Evolutionary conservation across 2,888 invertebrate species (phyloP), one percentile per base, ranked within the genome.

Genomic region (Noctua fimbriata): DNA sequence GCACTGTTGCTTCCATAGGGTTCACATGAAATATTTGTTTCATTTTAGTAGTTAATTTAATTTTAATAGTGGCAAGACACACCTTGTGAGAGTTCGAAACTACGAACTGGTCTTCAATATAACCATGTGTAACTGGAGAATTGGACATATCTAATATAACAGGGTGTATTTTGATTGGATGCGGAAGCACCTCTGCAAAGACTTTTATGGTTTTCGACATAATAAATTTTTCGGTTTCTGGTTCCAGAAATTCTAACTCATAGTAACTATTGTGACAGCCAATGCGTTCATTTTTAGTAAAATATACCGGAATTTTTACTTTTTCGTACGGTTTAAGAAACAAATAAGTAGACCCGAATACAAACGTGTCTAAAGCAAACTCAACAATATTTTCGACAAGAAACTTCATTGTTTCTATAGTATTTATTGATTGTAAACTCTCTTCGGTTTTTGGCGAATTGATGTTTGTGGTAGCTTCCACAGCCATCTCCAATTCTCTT

Each of bases 201-300:
- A 96, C 87, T 88, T 90, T 93, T 0, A 93, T 75, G 14, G 89
- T 92, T 91, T 93, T 95, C 9, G 87, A 93, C 18, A 91, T 82
- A 24, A 93, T 67, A 4, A 92, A 73, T 32, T 89, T 82, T 36
- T 93, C 88, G 16, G 93, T 92, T 52, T 89, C 73, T 24, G 89
- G 82, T 71, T 95, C 92, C 73, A 83, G 89, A 80, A 95, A 93
- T 71, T 93, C 88, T 47, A 96, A 87, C 80, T 94, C 92, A 83
- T 94, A 96, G 78, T 90, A 93, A 76, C 89, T 88, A 73, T 96
- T 95, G 88, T 96, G 95, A 72, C 88, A 92, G n/a, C 96, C 96
- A 75, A 92, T 91, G 69, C 92, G 88, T 84, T 94, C 94, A 41
- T 90, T 87, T 91, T 95, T 94, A 18, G 90, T 93, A 73, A 96